Conservation (phyloP, 2,888 invertebrate species). For the Melanophora roralis region DNA sequence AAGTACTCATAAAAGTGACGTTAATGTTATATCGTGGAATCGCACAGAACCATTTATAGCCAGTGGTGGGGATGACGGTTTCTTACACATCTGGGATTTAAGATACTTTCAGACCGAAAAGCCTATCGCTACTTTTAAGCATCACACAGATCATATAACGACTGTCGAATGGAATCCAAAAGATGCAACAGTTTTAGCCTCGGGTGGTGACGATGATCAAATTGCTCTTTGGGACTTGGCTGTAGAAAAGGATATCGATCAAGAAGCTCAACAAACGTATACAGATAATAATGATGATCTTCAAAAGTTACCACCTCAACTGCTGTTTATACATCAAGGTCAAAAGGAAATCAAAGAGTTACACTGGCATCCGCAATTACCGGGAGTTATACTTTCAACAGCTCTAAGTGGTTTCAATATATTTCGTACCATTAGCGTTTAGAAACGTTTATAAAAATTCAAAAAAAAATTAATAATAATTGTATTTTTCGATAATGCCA, state of each 20-base stretch:
- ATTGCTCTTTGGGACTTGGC: slow-evolving; percentile 98
- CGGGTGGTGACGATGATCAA: slow-evolving; percentile 95
- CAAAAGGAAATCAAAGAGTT: slow-evolving; percentile 98
- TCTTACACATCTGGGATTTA: slow-evolving; percentile 96
- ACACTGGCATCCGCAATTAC: slow-evolving; percentile 98
- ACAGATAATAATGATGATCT: slow-evolving; percentile 85
- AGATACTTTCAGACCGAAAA: slow-evolving; percentile 87
- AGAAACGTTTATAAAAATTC: neutral
- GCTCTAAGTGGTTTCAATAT: slow-evolving; percentile 97
- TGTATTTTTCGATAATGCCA: too few species aligned
- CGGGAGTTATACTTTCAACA: slow-evolving; percentile 95
- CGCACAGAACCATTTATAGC: slow-evolving; percentile 91
- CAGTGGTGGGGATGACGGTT: slow-evolving; percentile 97
- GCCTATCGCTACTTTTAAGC: slow-evolving; percentile 95
- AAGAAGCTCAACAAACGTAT: slow-evolving; percentile 76
- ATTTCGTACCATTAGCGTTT: slow-evolving; percentile 96
- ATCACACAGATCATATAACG: slow-evolving; percentile 94
- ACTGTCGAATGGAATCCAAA: slow-evolving; percentile 98
- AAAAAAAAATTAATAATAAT: too few species aligned
- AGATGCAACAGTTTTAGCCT: slow-evolving; percentile 95
- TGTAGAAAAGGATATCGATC: slow-evolving; percentile 86
- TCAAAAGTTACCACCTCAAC: slow-evolving; percentile 92
- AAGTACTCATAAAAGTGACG: slow-evolving; percentile 92
- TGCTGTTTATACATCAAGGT: slow-evolving; percentile 98
- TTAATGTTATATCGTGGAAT: slow-evolving; percentile 99